Evolutionary conservation across 2,113 vertebrate species (phyloP).

Genomic region (Condylura cristata): DNA sequence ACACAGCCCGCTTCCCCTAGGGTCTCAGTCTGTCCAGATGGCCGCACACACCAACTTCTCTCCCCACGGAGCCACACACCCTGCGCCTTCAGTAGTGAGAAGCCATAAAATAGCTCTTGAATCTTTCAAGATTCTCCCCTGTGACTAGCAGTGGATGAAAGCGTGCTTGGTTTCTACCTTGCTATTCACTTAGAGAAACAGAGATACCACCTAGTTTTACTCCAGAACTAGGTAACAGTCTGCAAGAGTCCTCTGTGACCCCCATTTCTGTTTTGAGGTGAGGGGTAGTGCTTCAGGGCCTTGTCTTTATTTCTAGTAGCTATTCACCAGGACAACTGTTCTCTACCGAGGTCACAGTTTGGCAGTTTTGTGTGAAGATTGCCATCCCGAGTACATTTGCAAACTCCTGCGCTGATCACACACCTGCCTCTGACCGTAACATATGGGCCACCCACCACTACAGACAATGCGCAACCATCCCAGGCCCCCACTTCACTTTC

Average conservation of each 20-base stretch:
- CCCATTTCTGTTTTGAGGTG: not conserved
- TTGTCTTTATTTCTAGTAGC: not conserved
- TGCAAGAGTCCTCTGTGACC: not conserved
- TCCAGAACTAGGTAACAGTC: not conserved
- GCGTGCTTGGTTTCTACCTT: not conserved
- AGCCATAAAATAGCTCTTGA: not conserved
- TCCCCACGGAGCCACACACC: not conserved
- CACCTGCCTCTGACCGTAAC: not conserved
- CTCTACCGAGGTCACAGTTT: not conserved
- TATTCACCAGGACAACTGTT: not conserved
- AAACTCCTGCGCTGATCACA: not conserved
- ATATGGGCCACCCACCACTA: not conserved
- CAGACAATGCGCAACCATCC: not conserved
- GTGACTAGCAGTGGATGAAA: not conserved
- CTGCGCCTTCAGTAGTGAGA: not conserved
- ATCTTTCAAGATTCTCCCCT: not conserved
- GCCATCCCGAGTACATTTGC: not conserved
- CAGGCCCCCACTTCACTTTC: not conserved
- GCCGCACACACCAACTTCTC: not conserved
- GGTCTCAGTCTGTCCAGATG: rapidly evolving
- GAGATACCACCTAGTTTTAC: not conserved
- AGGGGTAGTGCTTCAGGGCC: not conserved
- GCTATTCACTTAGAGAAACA: conserved; percentile 4
- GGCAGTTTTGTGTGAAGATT: not conserved
- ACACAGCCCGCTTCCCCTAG: not conserved